Evolutionary conservation across 2,888 invertebrate species (phyloP), one percentile per base, ranked within the genome.

Genomic region (Branchinecta sandiegonensis): DNA sequence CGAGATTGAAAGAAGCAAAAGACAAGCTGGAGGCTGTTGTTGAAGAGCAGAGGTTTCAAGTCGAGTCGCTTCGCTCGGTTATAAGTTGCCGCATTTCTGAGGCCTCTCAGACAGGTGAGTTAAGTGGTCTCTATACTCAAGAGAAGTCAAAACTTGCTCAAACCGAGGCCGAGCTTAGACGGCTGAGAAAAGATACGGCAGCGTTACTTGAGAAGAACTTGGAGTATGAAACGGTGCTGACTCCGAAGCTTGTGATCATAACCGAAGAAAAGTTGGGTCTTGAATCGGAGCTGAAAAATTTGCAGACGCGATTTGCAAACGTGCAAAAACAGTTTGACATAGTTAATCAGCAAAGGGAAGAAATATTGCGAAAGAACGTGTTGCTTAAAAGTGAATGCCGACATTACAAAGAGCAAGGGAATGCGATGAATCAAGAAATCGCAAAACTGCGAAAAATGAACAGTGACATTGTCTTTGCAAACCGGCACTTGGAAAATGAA

Each of bases 1-100:
- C 63, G 23, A 56, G 23, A 56, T 23, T 56, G n/a, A 56, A 23
- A 56, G 63, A 56, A 56, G 63, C n/a, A 17, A 56, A 56, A 56
- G 9, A 8, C n/a, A 56, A 56, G n/a, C 23, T 56, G 9, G 8
- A 17, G 8, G 8, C 63, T 17, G 23, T 17, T 17, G 63, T 56
- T 8, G 23, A 56, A 17, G 63, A 56, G 23, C 63, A 56, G 23
- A 56, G 23, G 23, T 8, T 17, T 8, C 23, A 10, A 9, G 23
- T 56, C 10, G 63, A 56, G 63, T 56, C 63, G n/a, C 63, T 56
- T 17, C n/a, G 63, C n/a, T n/a, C 14, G 23, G 23, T 56, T n/a
- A 23, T 56, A n/a, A 11, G 23, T 9, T 9, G 23, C 8, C n/a
- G 23, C n/a, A 56, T 56, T 56, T 17, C 8, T 56, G n/a, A 17